phyloP scores from a whole-genome alignment of 2,113 vertebrate genomes.

The Delphinus delphis region DNA sequence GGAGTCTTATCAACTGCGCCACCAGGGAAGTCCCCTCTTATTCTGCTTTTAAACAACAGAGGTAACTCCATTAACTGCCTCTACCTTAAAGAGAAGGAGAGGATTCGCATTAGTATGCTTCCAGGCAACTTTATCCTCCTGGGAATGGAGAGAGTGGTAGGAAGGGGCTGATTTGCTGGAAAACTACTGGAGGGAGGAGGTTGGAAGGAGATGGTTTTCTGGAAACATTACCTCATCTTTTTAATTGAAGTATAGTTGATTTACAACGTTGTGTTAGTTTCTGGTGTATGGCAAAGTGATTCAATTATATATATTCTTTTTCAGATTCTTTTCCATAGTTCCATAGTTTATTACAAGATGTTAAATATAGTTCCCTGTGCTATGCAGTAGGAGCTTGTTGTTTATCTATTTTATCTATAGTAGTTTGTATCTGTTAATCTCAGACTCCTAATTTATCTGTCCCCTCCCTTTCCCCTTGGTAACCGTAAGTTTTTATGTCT shows the following conservation, averaged over 20 bases:
- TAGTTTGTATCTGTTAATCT: no score
- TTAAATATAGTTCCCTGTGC: no score
- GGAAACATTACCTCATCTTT: neutral
- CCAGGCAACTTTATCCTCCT: neutral
- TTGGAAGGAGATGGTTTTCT: neutral
- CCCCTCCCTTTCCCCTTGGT: no score
- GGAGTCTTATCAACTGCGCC: no score
- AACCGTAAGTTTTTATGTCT: no score
- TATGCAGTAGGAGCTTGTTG: no score
- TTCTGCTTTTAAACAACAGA: neutral
- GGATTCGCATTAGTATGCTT: neutral
- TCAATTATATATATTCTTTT: neutral
- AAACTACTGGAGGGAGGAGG: neutral
- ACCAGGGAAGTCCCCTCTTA: neutral
- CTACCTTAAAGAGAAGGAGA: neutral
- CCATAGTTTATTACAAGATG: neutral
- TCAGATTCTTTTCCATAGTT: neutral
- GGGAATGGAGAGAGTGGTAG: neutral
- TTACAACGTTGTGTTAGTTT: neutral
- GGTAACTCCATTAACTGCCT: neutral
- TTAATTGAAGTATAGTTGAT: neutral
- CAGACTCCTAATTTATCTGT: no score
- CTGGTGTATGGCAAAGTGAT: neutral
- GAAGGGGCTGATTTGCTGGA: neutral
- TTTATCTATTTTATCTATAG: no score